A percentile compares a stretch with the other conserved stretches of the same genome.
Conservation (phyloP, 1,140 invertebrate genomes). For the Macrostomum lignano region DNA sequence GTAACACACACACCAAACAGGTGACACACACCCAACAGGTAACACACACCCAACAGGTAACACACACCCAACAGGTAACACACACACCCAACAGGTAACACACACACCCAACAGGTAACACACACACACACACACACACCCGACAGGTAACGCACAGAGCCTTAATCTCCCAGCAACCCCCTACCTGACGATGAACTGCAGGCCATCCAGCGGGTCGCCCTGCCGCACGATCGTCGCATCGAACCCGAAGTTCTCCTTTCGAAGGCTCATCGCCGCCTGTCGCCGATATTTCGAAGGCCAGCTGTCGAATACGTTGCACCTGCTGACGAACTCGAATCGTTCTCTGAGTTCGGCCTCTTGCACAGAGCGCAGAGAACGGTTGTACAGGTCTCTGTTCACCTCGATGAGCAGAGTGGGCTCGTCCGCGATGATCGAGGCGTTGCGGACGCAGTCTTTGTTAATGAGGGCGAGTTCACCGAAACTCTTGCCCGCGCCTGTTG, state of each 20-base stretch:
- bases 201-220: conserved; percentile 14
- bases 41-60: no score
- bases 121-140: no score
- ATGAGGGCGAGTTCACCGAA: conserved; percentile 20
- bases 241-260: conserved; percentile 16
- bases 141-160: no score
- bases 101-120: no score
- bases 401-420: conserved; percentile 14
- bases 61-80: no score
- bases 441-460: conserved; percentile 16
- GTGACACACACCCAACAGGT: conserved; percentile 1
- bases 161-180: not conserved
- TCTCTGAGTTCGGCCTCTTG: conserved; percentile 14
- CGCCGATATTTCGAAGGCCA: conserved; percentile 22
- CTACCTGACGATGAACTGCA: conserved; percentile 18
- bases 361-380: conserved; percentile 17
- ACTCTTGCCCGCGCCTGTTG: conserved; percentile 17
- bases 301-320: conserved; percentile 13
- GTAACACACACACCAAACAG: not conserved
- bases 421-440: conserved; percentile 17
- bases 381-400: conserved; percentile 17
- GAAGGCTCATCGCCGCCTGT: conserved; percentile 21
- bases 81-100: no score
- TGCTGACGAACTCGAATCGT: conserved; percentile 16
- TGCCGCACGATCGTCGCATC: conserved; percentile 16